phyloP scores from a whole-genome alignment of 2,797 vertebrate species.

The Hydrophis major region DNA sequence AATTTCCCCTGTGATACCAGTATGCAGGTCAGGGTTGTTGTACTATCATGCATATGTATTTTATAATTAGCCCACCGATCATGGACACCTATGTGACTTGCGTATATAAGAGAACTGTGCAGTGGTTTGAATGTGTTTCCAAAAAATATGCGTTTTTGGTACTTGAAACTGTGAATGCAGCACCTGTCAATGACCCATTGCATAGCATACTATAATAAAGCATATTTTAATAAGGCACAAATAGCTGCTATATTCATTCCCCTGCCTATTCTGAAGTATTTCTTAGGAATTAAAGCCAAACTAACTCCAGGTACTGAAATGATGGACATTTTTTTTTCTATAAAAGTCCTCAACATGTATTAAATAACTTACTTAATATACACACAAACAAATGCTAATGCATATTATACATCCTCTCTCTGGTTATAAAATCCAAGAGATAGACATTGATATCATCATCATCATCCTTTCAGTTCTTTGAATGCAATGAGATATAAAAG shows the following conservation, averaged over 20 bases:
- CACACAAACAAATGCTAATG: not conserved
- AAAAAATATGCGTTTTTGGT: not conserved
- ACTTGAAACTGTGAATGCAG: not conserved
- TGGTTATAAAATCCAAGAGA: not conserved
- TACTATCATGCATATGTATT: not conserved
- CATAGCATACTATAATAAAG: not conserved
- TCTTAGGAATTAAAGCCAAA: not conserved
- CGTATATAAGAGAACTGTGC: not conserved
- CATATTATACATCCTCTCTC: not conserved
- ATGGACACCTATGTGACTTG: not conserved
- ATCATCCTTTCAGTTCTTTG: not conserved
- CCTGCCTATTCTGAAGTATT: not conserved
- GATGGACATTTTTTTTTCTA: not conserved
- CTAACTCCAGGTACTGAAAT: not conserved
- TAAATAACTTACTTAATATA: not conserved
- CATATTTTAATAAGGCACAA: not conserved
- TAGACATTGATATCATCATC: not conserved
- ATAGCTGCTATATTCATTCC: not conserved
- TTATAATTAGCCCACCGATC: not conserved
- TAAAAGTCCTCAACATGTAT: not conserved
- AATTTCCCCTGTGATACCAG: not conserved
- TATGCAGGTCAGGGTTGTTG: not conserved
- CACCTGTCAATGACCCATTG: not conserved
- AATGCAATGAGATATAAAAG: not conserved
- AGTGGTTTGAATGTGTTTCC: not conserved